Conservation (phyloP, 2,888 invertebrate species). For the Saturnia japonica region DNA sequence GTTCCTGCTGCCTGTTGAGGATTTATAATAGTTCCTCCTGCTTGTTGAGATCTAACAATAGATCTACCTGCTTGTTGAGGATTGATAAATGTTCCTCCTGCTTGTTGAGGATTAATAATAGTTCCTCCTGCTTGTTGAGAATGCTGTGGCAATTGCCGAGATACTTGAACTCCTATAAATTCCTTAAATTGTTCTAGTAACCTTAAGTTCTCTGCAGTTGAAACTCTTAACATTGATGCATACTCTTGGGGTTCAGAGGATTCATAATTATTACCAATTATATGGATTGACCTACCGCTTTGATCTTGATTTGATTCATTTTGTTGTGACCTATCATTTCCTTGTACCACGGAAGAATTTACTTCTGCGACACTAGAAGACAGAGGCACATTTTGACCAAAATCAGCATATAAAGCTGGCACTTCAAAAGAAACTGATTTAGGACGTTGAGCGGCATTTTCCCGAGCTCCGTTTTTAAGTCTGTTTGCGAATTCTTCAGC, state of each 20-base stretch:
- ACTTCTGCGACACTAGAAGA: constrained; percentile 28
- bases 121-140: neutral
- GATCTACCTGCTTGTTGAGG: neutral
- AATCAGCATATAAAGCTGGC: constrained; percentile 40
- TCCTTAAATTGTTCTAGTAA: neutral
- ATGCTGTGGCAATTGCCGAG: neutral
- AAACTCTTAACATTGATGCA: neutral
- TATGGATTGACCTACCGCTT: neutral
- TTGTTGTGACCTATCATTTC: constrained; percentile 27
- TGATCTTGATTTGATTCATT: constrained; percentile 21
- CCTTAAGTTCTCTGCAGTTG: neutral
- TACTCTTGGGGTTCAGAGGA: constrained; percentile 13
- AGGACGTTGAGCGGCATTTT: constrained; percentile 24
- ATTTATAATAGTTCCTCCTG: neutral
- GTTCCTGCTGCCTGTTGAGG: neutral
- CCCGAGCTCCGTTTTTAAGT: constrained; percentile 42
- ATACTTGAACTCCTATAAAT: neutral
- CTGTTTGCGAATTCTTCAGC: constrained; percentile 54
- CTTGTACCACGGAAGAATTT: constrained; percentile 29
- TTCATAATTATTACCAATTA: neutral
- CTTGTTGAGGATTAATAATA: too few species aligned
- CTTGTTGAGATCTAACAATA: neutral
- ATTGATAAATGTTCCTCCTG: neutral
- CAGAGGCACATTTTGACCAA: constrained; percentile 40
- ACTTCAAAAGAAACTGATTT: constrained; percentile 42